Evolutionary conservation across 30 jellyfish, hydroid and myxozoan species (phyloP), one percentile per base, ranked within the genome.

Genomic region (Haliclystus octoradiatus): DNA sequence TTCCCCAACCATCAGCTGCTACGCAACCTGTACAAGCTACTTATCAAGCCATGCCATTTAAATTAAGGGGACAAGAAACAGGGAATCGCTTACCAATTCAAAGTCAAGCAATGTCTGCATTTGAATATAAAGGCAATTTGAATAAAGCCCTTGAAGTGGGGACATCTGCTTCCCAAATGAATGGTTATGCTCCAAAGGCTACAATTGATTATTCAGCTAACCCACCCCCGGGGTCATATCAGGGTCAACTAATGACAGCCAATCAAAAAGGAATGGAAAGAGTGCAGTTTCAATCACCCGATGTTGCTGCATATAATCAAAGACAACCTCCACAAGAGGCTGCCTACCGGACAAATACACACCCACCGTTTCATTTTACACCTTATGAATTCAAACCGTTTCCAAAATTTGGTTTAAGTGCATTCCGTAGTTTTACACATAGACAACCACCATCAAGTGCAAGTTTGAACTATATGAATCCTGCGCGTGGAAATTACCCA

Each of bases 61-160:
- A 40, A 9, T 40, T 40, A 5, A 9, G 57, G 31, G 77, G 60
- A 50, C 76, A 30, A 33, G 77, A 24, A 15, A 69, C 52, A 13
- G 31, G 7, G 62, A 23, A 7, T 13, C 63, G 75, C 7, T 72
- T 51, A 26, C 73, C 76, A 27, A 31, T 68, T 52, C 79, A 69
- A 49, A 69, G 60, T 5, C 47, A 25, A 31, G 83, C 92, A 14
- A 31, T 71, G 1, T 51, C 83, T n/a, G 26, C 79, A 23, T 1
- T 69, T 9, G 77, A 79, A 50, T 79, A 79, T 63, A 63, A 69
- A 26, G 50, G 70, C 31, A 34, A 49, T 62, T 60, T 52, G 47
- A 79, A 79, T 71, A 34, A 29, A 26, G 83, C 92, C 70, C 70
- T 79, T 49, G 78, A 79, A 49, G 83, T 76, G 7, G 77, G 63